These are phyloP conservation scores for Aporophyla nigra DNA, from an alignment of 2,888 invertebrate genomes.

Conservation along the genomic window DNA sequence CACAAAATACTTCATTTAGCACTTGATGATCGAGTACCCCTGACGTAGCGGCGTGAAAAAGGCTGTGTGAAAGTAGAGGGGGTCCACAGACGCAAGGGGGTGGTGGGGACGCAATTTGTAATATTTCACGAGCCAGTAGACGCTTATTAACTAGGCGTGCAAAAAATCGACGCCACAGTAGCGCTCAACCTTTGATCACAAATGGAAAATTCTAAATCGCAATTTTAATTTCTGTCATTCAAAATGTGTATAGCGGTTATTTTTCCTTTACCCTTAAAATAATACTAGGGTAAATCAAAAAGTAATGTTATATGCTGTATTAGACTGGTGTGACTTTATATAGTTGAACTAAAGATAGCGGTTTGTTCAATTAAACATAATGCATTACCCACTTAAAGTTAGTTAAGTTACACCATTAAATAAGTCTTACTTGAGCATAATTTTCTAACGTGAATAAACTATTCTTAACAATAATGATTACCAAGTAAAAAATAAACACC, in stretches of 20 bases:
- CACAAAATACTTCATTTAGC: conserved; percentile 78
- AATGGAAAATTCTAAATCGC: conserved; percentile 44
- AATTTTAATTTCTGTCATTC: conserved; percentile 43
- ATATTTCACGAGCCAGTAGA: conserved; percentile 91
- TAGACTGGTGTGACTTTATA: too few species aligned
- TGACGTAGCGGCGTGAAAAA: conserved; percentile 82
- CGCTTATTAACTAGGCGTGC: conserved; percentile 90
- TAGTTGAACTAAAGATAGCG: background rate
- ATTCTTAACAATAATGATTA: background rate
- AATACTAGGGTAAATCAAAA: background rate
- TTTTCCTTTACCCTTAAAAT: background rate
- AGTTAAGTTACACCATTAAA: background rate
- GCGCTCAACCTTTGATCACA: conserved; percentile 72
- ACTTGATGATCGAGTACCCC: conserved; percentile 81
- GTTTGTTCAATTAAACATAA: background rate
- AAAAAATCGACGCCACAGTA: conserved; percentile 86
- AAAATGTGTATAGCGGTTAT: background rate
- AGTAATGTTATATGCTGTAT: too few species aligned
- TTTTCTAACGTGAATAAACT: background rate
- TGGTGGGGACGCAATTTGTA: conserved; percentile 88
- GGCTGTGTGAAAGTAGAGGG: conserved; percentile 82
- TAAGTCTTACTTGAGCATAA: background rate
- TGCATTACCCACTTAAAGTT: too few species aligned
- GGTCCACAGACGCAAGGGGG: conserved; percentile 69
- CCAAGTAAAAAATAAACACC: background rate